Evolutionary conservation across 2,797 vertebrate species (phyloP).

Genomic region (Buphagus erythrorhynchus): DNA sequence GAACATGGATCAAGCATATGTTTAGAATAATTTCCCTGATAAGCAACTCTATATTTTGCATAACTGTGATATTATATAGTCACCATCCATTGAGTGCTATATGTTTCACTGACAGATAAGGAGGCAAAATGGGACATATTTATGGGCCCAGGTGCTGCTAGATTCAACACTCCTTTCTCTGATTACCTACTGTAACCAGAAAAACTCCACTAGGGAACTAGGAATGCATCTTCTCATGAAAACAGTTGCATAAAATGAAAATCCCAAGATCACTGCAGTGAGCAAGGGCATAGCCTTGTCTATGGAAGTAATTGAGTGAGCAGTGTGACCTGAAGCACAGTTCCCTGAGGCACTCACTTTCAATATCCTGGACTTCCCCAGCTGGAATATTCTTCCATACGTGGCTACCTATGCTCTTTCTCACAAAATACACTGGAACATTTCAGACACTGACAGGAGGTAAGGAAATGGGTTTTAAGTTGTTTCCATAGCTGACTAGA

Average conservation of each 20-base stretch:
- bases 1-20: not conserved
- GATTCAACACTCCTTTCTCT: not conserved
- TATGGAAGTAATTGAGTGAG: not conserved
- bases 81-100: not conserved
- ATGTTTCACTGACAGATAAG: not conserved
- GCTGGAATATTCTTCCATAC: not conserved
- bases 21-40: not conserved
- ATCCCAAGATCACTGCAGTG: fast-evolving
- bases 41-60: not conserved
- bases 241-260: not conserved
- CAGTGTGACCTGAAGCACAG: not conserved
- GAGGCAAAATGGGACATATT: not conserved
- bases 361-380: not conserved
- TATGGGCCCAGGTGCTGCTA: not conserved
- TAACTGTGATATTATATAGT: not conserved
- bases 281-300: not conserved
- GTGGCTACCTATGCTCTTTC: not conserved
- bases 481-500: not conserved
- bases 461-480: not conserved
- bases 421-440: not conserved
- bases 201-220: not conserved
- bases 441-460: not conserved
- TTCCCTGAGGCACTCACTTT: not conserved
- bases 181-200: not conserved
- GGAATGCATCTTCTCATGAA: not conserved